Percentiles rank a stretch among this genome's conserved stretches.
Evolutionary conservation across 2,797 vertebrate genomes (phyloP).

Genomic region (Phrynocephalus guinanensis): DNA sequence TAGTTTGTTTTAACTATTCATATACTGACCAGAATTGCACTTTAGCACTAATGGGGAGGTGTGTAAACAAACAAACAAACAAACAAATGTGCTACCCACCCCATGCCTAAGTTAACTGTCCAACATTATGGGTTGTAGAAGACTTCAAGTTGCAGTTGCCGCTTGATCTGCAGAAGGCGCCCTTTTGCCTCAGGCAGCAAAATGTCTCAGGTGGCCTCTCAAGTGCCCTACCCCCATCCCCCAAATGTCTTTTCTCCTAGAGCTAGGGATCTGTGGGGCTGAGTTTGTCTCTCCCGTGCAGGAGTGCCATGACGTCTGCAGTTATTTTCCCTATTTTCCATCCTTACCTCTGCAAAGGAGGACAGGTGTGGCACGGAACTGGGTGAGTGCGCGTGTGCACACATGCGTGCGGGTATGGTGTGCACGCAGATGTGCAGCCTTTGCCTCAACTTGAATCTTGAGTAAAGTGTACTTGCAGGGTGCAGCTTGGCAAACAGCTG

Average conservation of each 20-base stretch:
- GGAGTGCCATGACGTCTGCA: not conserved
- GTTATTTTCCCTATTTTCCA: no score
- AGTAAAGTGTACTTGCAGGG: slow-evolving; percentile 41
- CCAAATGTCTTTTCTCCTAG: not conserved
- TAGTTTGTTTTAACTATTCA: no score
- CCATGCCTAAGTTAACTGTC: not conserved
- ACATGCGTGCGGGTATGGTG: not conserved
- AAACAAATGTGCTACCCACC: not conserved
- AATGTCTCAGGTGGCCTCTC: not conserved
- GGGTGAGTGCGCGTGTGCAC: not conserved
- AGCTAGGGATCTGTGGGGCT: not conserved
- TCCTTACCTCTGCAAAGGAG: slow-evolving; percentile 3
- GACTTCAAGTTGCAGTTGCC: not conserved
- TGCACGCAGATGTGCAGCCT: fast-evolving
- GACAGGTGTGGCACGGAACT: not conserved
- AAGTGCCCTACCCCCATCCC: not conserved
- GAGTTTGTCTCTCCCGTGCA: not conserved
- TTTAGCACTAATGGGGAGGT: no score
- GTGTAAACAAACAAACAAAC: no score
- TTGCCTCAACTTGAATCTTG: slow-evolving; percentile 62
- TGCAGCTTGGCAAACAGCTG: not conserved
- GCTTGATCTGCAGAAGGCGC: not conserved
- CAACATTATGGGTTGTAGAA: not conserved
- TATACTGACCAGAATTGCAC: no score
- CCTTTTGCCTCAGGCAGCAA: not conserved